phyloP scores from a whole-genome alignment of 2,113 vertebrate species.

The Pomatostomus ruficeps region DNA sequence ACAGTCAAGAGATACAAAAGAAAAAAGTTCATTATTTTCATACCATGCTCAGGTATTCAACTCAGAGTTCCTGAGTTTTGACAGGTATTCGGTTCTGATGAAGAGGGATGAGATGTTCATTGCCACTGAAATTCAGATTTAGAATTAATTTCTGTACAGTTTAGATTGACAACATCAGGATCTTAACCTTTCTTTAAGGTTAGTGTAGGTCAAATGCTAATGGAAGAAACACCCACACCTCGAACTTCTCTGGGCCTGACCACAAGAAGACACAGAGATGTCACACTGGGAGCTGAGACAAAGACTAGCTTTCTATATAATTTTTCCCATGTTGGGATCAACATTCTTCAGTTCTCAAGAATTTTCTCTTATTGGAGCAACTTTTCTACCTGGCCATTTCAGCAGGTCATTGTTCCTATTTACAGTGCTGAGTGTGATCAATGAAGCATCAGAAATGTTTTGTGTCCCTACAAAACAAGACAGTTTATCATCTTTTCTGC shows the following conservation, averaged over 20 bases:
- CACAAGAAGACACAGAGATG: neutral
- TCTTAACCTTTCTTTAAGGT: neutral
- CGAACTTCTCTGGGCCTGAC: neutral
- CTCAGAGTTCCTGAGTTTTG: neutral
- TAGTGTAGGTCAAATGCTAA: neutral
- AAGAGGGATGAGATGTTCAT: neutral
- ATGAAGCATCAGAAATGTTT: neutral
- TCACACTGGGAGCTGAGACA: neutral
- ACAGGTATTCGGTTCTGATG: neutral
- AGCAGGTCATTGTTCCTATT: neutral
- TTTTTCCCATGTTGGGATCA: neutral
- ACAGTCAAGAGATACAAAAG: neutral
- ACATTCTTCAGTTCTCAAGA: neutral
- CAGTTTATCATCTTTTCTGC: neutral
- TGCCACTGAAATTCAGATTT: neutral
- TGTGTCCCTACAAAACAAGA: neutral
- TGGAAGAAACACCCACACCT: neutral
- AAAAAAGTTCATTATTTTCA: neutral
- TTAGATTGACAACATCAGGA: neutral
- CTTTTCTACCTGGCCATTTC: neutral
- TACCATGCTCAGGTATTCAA: neutral
- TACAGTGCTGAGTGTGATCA: neutral
- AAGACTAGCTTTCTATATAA: neutral
- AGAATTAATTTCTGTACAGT: neutral
- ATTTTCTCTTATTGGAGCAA: neutral